Evolutionary conservation across 2,797 vertebrate species (phyloP).

Genomic region (Arnoldichthys spilopterus): DNA sequence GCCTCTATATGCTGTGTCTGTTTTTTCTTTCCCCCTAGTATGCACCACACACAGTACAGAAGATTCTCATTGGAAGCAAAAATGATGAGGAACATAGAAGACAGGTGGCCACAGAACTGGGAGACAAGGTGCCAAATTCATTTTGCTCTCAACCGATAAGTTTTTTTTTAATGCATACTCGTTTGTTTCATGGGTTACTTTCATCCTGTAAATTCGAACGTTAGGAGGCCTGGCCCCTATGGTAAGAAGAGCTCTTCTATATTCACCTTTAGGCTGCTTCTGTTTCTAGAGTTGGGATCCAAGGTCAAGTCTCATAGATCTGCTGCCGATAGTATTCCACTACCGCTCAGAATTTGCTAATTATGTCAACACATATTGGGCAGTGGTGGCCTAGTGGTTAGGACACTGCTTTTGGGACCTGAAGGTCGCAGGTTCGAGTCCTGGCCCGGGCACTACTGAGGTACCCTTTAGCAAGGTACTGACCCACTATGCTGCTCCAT

Average conservation of each 20-base stretch:
- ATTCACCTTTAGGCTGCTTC: background rate
- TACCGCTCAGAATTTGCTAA: no score
- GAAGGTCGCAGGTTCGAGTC: no score
- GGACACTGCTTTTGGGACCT: no score
- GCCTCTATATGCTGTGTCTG: background rate
- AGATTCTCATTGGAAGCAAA: constrained; percentile 92
- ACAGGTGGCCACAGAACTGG: constrained; percentile 87
- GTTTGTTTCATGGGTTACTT: constrained; percentile 7
- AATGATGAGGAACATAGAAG: constrained; percentile 86
- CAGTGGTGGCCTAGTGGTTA: no score
- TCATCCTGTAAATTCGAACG: background rate
- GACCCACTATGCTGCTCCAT: no score
- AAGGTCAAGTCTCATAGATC: background rate
- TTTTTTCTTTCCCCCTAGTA: constrained; percentile 69
- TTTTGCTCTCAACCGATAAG: background rate
- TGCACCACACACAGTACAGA: constrained; percentile 85
- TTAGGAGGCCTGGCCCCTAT: background rate
- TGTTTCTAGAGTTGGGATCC: background rate
- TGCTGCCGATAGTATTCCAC: no score
- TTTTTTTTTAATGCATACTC: background rate
- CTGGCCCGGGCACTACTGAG: no score
- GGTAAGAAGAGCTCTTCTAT: background rate
- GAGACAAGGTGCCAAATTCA: constrained; percentile 81
- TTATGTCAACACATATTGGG: no score
- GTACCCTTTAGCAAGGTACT: no score